Conservation (phyloP, 2,797 vertebrate genomes). For the Bovichtus variegatus region DNA sequence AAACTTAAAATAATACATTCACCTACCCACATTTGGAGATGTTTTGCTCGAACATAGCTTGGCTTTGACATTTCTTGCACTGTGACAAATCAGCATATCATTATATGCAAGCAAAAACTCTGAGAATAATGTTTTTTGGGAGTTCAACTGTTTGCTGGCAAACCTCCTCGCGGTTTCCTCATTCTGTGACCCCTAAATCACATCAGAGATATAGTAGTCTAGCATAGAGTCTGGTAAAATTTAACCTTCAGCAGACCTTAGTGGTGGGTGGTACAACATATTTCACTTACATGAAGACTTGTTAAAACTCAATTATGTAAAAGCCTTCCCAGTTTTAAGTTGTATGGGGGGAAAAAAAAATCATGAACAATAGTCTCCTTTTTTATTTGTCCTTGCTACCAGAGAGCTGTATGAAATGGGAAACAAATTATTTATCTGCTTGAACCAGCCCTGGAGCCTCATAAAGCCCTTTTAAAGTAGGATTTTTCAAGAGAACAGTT, state of each 20-base stretch:
- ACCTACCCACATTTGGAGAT: constrained; percentile 15
- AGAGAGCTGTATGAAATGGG: constrained; percentile 56
- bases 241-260: constrained; percentile 74
- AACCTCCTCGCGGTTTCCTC: constrained; percentile 78
- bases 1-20: neutral
- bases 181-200: constrained; percentile 76
- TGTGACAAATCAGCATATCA: constrained; percentile 58
- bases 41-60: constrained; percentile 18
- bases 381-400: constrained; percentile 64
- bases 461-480: constrained; percentile 76
- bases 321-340: constrained; percentile 53
- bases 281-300: constrained; percentile 66
- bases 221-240: constrained; percentile 72
- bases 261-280: constrained; percentile 72
- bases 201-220: constrained; percentile 67
- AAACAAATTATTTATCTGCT: constrained; percentile 55
- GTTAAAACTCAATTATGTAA: constrained; percentile 73
- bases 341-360: constrained; percentile 23
- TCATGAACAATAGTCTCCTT: constrained; percentile 32
- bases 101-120: constrained; percentile 37
- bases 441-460: constrained; percentile 68
- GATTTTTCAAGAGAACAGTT: constrained; percentile 84
- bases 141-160: constrained; percentile 72
- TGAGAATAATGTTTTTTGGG: constrained; percentile 43
- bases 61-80: constrained; percentile 20